phyloP scores from a whole-genome alignment of 2,113 vertebrate genomes.

The Tauraco erythrolophus region DNA sequence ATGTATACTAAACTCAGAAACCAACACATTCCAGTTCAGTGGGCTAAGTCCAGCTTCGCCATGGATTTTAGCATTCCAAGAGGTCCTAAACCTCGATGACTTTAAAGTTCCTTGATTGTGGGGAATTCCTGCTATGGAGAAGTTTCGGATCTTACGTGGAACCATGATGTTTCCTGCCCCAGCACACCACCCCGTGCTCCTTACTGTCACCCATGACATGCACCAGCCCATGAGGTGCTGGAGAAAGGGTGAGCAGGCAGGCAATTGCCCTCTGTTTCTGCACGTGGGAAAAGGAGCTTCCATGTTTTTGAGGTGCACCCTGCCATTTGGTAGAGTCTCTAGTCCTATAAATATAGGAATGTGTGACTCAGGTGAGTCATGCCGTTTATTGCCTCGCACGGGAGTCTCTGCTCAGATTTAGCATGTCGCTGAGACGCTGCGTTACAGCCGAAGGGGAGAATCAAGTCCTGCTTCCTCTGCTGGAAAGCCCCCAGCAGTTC shows the following conservation, averaged over 20 bases:
- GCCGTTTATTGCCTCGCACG: neutral
- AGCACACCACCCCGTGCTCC: fast-evolving
- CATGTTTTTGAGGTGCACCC: neutral
- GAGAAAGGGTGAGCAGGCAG: neutral
- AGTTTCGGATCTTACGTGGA: neutral
- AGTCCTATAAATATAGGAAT: neutral
- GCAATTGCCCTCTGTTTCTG: neutral
- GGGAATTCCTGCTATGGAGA: neutral
- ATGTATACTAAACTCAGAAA: neutral
- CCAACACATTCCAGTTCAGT: neutral
- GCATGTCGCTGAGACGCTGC: fast-evolving
- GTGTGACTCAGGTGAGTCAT: neutral
- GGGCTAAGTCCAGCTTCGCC: neutral
- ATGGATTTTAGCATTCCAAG: neutral
- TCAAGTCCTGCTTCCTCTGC: fast-evolving
- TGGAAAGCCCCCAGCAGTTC: neutral
- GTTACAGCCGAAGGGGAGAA: neutral
- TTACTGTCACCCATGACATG: fast-evolving
- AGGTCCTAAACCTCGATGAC: neutral
- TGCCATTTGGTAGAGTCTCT: neutral
- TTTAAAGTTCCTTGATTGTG: neutral
- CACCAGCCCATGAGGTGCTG: neutral
- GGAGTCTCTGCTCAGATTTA: neutral
- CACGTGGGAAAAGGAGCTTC: neutral
- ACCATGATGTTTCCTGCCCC: neutral